A percentile compares a stretch with the other conserved stretches of the same genome.
Evolutionary conservation across 2,113 vertebrate species (phyloP).

Genomic region (Naja naja): DNA sequence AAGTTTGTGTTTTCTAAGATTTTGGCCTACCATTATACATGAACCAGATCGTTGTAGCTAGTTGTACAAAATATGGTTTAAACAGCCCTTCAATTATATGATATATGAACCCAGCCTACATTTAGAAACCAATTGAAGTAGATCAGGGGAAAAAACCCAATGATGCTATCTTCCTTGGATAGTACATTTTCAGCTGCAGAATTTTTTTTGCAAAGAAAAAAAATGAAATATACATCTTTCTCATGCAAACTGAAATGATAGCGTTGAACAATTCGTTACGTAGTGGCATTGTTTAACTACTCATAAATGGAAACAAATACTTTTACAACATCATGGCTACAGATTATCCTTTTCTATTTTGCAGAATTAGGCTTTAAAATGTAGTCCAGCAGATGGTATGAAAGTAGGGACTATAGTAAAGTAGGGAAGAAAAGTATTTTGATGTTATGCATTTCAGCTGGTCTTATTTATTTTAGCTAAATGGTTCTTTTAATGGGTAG

Average conservation of each 20-base stretch:
- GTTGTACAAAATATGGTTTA: neutral
- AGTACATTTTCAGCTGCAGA: neutral
- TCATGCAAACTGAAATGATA: neutral
- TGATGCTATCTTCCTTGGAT: neutral
- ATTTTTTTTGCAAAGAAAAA: neutral
- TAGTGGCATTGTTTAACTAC: neutral
- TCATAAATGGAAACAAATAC: conserved; percentile 7
- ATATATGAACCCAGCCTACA: neutral
- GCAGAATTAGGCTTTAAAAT: neutral
- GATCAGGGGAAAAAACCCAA: neutral
- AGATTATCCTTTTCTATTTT: neutral
- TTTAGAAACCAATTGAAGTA: neutral
- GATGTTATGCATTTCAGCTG: neutral
- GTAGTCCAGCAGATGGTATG: neutral
- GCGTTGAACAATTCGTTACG: neutral
- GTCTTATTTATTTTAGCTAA: neutral
- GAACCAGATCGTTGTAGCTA: neutral
- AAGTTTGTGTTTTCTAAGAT: neutral
- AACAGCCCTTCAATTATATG: neutral
- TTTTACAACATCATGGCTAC: neutral
- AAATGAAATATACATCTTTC: neutral
- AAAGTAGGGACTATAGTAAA: neutral
- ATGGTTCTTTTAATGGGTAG: neutral
- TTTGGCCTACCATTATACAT: neutral
- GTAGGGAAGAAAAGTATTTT: neutral